Evolutionary conservation across 2,888 invertebrate genomes (phyloP).

Genomic region (Tricholauxania praeusta): DNA sequence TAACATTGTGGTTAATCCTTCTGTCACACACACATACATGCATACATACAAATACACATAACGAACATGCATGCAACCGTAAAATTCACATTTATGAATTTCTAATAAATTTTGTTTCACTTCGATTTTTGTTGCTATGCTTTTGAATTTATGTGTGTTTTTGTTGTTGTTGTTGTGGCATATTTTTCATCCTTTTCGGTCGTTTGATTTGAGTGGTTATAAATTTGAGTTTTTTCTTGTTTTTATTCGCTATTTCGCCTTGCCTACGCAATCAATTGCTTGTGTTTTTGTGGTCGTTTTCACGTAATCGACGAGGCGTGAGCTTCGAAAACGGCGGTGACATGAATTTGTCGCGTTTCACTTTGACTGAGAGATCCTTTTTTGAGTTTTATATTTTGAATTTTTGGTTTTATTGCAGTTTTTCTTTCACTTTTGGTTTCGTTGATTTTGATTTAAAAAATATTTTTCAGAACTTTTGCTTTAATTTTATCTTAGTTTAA

Average conservation of each 20-base stretch:
- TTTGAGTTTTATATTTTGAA: no score
- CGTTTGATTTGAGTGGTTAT: neutral
- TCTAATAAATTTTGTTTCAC: conserved; percentile 12
- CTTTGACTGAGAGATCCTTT: no score
- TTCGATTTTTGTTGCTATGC: neutral
- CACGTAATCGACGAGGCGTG: neutral
- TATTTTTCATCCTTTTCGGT: neutral
- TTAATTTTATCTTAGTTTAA: no score
- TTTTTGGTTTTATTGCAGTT: no score
- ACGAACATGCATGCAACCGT: neutral
- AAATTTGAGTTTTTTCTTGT: neutral
- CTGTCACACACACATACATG: neutral
- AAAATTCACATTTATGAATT: conserved; percentile 22
- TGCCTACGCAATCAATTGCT: neutral
- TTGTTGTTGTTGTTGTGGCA: neutral
- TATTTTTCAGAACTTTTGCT: no score
- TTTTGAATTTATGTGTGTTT: neutral
- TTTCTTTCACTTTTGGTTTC: no score
- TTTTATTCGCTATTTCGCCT: neutral
- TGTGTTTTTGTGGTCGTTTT: neutral
- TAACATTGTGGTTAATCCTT: neutral
- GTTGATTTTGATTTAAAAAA: no score
- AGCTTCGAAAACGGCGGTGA: no score
- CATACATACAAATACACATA: neutral
- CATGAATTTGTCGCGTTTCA: no score